Conservation (phyloP, 1,140 invertebrate species). For the Stegodyphus mimosarum region DNA sequence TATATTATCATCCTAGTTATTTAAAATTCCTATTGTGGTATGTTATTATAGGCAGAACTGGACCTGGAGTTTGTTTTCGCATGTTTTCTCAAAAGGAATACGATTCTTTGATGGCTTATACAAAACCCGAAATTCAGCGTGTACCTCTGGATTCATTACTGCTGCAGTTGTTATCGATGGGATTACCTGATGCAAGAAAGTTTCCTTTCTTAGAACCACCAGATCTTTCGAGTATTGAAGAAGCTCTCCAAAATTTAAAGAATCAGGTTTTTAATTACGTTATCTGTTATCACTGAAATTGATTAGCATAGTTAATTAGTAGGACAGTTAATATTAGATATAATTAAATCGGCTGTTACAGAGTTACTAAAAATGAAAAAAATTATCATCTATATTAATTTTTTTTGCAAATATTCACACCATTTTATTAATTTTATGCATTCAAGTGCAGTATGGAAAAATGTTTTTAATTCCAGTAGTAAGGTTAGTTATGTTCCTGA, state of each 20-base stretch:
- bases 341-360: no score
- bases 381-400: no score
- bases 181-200: constrained; percentile 86
- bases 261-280: constrained; percentile 76
- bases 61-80: constrained; percentile 81
- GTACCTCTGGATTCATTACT: constrained; percentile 92
- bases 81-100: constrained; percentile 92
- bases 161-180: constrained; percentile 95
- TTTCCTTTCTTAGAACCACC: constrained; percentile 98
- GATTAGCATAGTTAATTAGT: no score
- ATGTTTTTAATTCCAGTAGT: no score
- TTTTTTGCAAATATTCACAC: no score
- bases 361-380: no score
- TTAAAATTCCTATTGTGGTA: constrained; percentile 2
- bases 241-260: constrained; percentile 86
- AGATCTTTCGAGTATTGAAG: constrained; percentile 81
- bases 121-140: constrained; percentile 90
- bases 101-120: constrained; percentile 79
- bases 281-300: neutral
- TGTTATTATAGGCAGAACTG: constrained; percentile 69
- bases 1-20: neutral
- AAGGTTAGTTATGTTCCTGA: no score
- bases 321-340: no score
- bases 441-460: no score
- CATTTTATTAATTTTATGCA: no score